Evolutionary conservation across 2,797 vertebrate species (phyloP), one percentile per base, ranked within the genome.

Genomic region (Platalea minor): DNA sequence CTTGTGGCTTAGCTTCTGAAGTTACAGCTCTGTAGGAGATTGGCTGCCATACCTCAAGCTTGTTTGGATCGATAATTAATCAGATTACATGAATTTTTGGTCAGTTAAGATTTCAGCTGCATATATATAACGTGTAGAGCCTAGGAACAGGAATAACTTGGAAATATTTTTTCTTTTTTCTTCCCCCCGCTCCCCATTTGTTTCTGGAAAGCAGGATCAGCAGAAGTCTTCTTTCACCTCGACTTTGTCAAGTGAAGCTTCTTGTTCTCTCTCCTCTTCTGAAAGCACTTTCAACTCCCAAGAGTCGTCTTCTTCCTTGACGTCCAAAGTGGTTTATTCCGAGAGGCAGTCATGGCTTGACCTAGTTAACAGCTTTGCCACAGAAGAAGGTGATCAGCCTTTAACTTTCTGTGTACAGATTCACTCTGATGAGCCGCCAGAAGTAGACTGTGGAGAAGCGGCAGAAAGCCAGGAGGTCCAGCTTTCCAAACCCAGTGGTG

Each of bases 311-410:
- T 97, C 98, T 95, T 99, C 99, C 70, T 98, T 98, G 11, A 56
- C 97, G 3, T 97, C 98, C 91, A 99, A 99, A 96, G 91, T 75
- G 72, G 59, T 85, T 86, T 89, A 54, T 75, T 93, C 95, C 0
- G 98, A 98, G 25, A 98, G 98, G 67, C 98, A 98, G 92, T 99
- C 99, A 48, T 99, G 98, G 98, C 94, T 98, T 23, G 98, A 99
- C 92, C 94, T 98, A 5, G 98, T 98, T 57, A 98, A 98, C 29
- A 98, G 98, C 86, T 98, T 98, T 64, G 70, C 97, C n/a, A 89
- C 95, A 5, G 97, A 98, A 68, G 96, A 95, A 3, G 53, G 67
- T 6, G 97, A 96, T 57, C 98, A 98, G 11, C 97, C 97, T 11
- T 76, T 98, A 76, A 97, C 98, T 11, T 98, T 98, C 83, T 98